These are phyloP conservation scores for Rhinella marina DNA, from an alignment of 2,797 vertebrate genomes.

Conservation along the genomic window DNA sequence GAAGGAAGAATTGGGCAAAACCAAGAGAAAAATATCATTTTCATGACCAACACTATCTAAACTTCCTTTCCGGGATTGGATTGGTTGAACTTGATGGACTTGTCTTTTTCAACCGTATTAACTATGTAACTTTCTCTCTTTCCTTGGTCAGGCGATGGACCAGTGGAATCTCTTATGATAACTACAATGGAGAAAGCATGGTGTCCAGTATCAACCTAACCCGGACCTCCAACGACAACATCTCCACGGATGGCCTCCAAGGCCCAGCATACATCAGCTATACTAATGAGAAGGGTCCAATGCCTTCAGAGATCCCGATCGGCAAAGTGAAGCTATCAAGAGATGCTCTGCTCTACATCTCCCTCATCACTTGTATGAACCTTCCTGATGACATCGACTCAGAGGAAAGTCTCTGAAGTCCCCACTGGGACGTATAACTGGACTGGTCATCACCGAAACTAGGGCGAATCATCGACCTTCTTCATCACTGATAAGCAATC, in stretches of 20 bases:
- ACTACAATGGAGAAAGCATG: conserved; percentile 18
- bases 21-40: neutral
- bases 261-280: conserved; percentile 61
- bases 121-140: neutral
- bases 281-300: neutral
- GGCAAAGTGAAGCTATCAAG: conserved; percentile 47
- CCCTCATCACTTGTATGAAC: conserved; percentile 12
- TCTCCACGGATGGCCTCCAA: conserved; percentile 27
- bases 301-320: neutral
- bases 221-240: conserved; percentile 7
- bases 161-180: conserved; percentile 26
- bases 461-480: neutral
- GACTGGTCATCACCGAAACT: neutral
- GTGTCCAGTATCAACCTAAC: conserved; percentile 8
- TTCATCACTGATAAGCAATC: neutral
- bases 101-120: no score
- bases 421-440: neutral
- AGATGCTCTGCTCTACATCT: conserved; percentile 42
- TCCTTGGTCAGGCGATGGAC: conserved; percentile 58
- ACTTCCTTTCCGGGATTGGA: no score
- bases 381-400: neutral
- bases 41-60: conserved; percentile 9
- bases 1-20: no score
- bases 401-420: conserved; percentile 30
- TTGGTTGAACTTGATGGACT: no score